phyloP scores from a whole-genome alignment of 2,797 vertebrate genomes.

The Thaleichthys pacificus region DNA sequence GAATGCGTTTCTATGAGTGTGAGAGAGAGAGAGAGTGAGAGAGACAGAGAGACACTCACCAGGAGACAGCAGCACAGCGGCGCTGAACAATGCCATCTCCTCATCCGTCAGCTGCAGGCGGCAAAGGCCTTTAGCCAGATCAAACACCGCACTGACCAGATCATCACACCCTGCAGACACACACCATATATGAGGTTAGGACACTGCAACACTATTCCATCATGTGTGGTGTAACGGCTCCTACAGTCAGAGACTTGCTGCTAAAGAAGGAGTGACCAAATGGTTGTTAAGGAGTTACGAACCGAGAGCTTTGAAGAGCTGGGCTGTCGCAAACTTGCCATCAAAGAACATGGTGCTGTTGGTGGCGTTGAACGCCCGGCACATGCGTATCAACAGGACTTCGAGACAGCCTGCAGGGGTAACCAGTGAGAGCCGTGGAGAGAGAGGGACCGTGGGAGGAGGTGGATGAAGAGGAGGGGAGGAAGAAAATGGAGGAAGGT shows the following conservation, averaged over 20 bases:
- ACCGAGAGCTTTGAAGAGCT: conserved; percentile 90
- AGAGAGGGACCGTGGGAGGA: conserved; percentile 45
- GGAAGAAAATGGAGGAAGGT: conserved; percentile 5
- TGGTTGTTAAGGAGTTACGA: conserved; percentile 49
- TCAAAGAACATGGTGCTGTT: conserved; percentile 89
- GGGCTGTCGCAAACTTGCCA: conserved; percentile 84
- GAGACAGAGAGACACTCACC: conserved; percentile 62
- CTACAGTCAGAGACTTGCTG: too few species aligned
- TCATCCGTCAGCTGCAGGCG: conserved; percentile 88
- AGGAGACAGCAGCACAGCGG: conserved; percentile 83
- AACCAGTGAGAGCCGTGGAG: conserved; percentile 39
- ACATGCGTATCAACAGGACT: conserved; percentile 89
- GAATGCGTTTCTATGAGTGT: not conserved
- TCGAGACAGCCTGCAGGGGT: conserved; percentile 84
- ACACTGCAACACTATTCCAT: not conserved
- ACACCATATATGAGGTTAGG: conserved; percentile 17
- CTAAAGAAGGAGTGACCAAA: too few species aligned
- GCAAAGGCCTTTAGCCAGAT: conserved; percentile 85
- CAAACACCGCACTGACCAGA: conserved; percentile 82
- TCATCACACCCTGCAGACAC: conserved; percentile 84
- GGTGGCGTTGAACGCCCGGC: conserved; percentile 83
- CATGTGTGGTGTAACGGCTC: too few species aligned
- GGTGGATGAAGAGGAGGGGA: conserved; percentile 24
- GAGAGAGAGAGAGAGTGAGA: not conserved
- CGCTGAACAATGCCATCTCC: conserved; percentile 88